Base-by-base conservation (phyloP, 2,797 vertebrate species). In the Remorina albescens region DNA sequence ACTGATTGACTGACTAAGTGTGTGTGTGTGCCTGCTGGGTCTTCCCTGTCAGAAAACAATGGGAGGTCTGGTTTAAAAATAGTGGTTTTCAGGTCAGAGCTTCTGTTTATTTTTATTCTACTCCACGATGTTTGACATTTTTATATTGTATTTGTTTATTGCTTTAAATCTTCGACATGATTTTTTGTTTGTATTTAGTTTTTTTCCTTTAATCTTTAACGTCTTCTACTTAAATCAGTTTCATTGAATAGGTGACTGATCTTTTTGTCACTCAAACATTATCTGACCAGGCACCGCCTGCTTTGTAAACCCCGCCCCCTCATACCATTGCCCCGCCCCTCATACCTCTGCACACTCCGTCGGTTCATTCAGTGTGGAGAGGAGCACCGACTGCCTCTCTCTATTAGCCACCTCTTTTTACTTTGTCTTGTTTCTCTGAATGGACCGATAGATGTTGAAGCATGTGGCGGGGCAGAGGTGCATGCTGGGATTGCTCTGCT, bases 401-500 rank as follows among this genome's bases (percentile, higher is more conserved):
- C 13, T 11, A 0, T 16, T 7, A n/a, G 9, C 7, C 32, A 3
- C 10, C 12, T 10, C 2, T 58, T 0, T 1, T 10, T 12, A 30
- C 6, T 1, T 28, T 34, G 1, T 26, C 15, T 30, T 42, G 16
- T 19, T 10, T 2, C 3, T 25, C 26, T 47, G 71, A 30, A 78
- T 67, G 82, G 80, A 67, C 13, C 34, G 54, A 73, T 49, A 34
- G 50, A 73, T 49, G 60, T 18, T 4, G 30, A 41, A 80, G 53
- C 49, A 89, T 90, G 86, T 32, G 15, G 82, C 26, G 87, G 19
- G 21, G 84, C 67, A 86, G 47, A 88, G 80, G 83, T 86, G 86
- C 88, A 86, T 91, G 88, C 85, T 93, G 86, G 87, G 84, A 86
- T 67, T 91, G 85, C 30, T 86, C 85, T 4, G 46, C 44, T 0